Conservation (phyloP, 2,888 invertebrate genomes). For the Seladonia tumulorum region DNA sequence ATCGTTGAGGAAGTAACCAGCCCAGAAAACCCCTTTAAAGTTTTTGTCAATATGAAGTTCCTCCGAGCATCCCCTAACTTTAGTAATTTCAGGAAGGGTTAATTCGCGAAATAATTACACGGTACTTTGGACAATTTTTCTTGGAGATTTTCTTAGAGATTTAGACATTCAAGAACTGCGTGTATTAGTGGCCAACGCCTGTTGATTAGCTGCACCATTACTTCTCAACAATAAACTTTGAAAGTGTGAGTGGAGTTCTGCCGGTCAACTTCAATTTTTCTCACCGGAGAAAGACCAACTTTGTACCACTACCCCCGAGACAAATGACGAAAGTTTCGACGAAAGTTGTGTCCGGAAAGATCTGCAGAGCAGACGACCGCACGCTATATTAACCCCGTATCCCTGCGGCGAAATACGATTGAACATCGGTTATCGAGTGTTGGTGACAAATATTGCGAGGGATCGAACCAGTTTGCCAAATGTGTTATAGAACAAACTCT, state of each 20-base stretch:
- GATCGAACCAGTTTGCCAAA: conserved; percentile 2
- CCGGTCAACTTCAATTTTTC: background rate
- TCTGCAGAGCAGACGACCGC: background rate
- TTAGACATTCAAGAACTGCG: background rate
- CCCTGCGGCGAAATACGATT: background rate
- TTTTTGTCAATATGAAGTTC: background rate
- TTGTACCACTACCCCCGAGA: background rate
- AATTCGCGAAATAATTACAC: background rate
- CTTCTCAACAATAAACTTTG: background rate
- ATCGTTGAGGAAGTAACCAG: background rate
- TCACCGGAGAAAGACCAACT: background rate
- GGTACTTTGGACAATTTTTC: background rate
- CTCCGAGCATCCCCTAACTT: background rate
- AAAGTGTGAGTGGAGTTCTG: background rate
- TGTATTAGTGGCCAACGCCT: background rate
- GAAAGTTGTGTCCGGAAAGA: conserved; percentile 5
- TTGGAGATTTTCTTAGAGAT: background rate
- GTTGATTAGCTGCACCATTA: background rate
- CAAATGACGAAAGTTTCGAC: conserved; percentile 3
- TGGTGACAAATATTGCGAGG: background rate
- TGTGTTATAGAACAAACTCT: background rate
- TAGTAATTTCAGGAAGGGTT: background rate
- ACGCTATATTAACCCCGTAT: conserved; percentile 12
- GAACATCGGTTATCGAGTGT: background rate
- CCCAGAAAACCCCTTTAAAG: background rate